phyloP scores from a whole-genome alignment of 2,888 invertebrate species.

The Agrenia bidenticulata region DNA sequence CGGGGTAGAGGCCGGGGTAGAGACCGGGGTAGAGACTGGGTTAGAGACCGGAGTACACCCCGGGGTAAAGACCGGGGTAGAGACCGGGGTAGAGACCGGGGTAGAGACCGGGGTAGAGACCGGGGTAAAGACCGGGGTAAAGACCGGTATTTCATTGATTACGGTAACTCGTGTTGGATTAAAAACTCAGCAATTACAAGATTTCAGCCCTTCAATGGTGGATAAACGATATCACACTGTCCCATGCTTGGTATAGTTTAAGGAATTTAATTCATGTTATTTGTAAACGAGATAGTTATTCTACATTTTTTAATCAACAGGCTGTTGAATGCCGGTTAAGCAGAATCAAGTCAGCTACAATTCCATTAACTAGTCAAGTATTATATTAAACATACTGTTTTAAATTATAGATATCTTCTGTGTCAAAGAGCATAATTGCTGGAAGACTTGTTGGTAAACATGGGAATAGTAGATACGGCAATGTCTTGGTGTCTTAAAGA shows the following conservation, averaged over 20 bases:
- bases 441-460: conserved; percentile 65
- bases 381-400: neutral
- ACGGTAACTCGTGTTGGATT: conserved; percentile 63
- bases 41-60: too few species aligned
- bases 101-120: too few species aligned
- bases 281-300: neutral
- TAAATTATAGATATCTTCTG: conserved; percentile 66
- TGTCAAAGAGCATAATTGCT: conserved; percentile 71
- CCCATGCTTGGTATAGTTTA: conserved; percentile 29
- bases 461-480: too few species aligned
- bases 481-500: too few species aligned
- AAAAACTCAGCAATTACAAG: conserved; percentile 20
- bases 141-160: conserved; percentile 78
- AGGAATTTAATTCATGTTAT: neutral
- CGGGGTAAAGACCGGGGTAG: too few species aligned
- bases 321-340: conserved; percentile 49
- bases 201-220: conserved; percentile 30
- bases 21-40: too few species aligned
- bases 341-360: conserved; percentile 40
- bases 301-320: conserved; percentile 20
- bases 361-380: neutral
- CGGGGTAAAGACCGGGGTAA: too few species aligned
- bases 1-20: too few species aligned
- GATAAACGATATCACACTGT: conserved; percentile 9
- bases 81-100: too few species aligned